Evolutionary conservation across 1,140 invertebrate species (phyloP).

Genomic region (Pseudomyrmex sp.): DNA sequence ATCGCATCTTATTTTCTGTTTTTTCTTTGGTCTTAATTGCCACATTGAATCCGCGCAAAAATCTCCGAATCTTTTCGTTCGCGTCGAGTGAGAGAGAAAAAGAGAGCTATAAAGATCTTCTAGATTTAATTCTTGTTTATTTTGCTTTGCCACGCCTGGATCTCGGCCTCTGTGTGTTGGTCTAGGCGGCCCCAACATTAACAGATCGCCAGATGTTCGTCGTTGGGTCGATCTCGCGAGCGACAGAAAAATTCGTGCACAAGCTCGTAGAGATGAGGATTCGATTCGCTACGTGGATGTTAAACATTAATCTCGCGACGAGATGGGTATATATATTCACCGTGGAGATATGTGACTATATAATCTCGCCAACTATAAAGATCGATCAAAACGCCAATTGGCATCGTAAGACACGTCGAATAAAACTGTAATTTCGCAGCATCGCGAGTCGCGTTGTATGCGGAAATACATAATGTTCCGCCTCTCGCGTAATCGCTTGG

Average conservation of each 20-base stretch:
- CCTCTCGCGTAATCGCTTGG: constrained; percentile 37
- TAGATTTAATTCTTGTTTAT: constrained; percentile 84
- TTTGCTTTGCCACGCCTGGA: constrained; percentile 76
- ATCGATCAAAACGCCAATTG: constrained; percentile 34
- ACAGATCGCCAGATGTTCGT: constrained; percentile 83
- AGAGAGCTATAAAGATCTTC: constrained; percentile 73
- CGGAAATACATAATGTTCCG: constrained; percentile 12
- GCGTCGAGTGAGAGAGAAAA: background rate
- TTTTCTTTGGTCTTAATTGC: constrained; percentile 15
- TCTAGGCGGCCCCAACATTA: constrained; percentile 79
- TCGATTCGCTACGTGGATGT: background rate
- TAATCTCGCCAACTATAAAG: background rate
- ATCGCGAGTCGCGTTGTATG: constrained; percentile 18
- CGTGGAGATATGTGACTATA: too few relatives aligned
- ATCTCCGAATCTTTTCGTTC: constrained; percentile 44
- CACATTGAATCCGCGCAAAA: constrained; percentile 25
- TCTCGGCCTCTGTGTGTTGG: constrained; percentile 70
- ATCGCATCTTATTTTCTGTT: background rate
- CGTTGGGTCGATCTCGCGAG: constrained; percentile 76
- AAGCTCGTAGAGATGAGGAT: constrained; percentile 6
- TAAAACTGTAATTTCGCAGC: constrained; percentile 28
- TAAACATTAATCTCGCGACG: constrained; percentile 21
- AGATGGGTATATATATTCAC: background rate
- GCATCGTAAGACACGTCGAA: constrained; percentile 3
- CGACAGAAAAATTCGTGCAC: constrained; percentile 80